A percentile compares a stretch with the other conserved stretches of the same genome.
phyloP scores from a whole-genome alignment of 1,140 invertebrate species.

The Samia ricini region DNA sequence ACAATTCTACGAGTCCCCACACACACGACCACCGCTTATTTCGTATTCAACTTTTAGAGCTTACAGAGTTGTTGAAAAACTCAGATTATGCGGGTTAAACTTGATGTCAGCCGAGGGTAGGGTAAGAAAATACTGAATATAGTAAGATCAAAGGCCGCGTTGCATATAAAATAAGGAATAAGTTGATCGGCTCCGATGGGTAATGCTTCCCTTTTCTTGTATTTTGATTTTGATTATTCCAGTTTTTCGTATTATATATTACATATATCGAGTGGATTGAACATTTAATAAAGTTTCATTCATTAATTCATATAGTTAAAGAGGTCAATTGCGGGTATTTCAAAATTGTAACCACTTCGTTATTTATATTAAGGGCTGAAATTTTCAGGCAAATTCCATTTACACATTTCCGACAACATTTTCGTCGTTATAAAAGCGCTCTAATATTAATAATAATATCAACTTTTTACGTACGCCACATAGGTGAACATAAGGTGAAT shows the following conservation, averaged over 20 bases:
- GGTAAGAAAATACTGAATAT: constrained; percentile 7
- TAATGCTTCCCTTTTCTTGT: background rate
- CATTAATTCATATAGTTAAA: too few relatives aligned
- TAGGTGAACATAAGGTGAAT: too few relatives aligned
- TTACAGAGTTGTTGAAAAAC: constrained; percentile 21
- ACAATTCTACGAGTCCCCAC: background rate
- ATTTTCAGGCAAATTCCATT: too few relatives aligned
- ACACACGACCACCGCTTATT: constrained; percentile 20
- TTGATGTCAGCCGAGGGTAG: constrained; percentile 2
- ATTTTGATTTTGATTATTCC: background rate
- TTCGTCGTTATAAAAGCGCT: too few relatives aligned
- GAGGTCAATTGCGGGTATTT: too few relatives aligned
- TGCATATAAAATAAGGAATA: background rate
- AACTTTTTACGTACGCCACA: too few relatives aligned
- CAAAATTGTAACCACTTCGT: too few relatives aligned
- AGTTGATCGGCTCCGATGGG: background rate
- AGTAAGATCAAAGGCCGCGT: background rate
- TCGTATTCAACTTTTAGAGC: constrained; percentile 22
- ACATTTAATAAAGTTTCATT: too few relatives aligned
- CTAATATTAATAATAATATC: too few relatives aligned
- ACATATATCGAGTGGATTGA: too few relatives aligned
- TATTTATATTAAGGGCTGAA: too few relatives aligned
- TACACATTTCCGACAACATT: too few relatives aligned
- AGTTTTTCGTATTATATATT: background rate
- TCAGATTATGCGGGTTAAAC: constrained; percentile 15